Evolutionary conservation across 1,140 invertebrate species (phyloP).

Genomic region (Phocides pigmalion): DNA sequence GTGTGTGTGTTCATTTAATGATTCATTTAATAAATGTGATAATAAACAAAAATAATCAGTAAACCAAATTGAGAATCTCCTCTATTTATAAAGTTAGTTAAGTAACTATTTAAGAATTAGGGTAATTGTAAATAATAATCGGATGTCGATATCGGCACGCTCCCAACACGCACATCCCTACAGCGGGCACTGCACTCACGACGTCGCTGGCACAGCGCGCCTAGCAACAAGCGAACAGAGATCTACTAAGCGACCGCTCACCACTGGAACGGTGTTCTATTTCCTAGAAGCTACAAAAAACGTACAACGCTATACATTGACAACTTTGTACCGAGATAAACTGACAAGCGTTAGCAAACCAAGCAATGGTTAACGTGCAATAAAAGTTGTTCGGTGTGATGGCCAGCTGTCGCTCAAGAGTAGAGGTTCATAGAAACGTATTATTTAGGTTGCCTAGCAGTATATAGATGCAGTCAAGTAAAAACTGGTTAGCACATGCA

Average conservation of each 20-base stretch:
- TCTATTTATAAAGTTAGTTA: too few relatives aligned
- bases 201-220: conserved; percentile 57
- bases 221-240: conserved; percentile 77
- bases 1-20: too few relatives aligned
- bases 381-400: neutral
- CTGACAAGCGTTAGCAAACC: neutral
- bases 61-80: too few relatives aligned
- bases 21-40: too few relatives aligned
- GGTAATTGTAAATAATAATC: neutral
- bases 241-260: conserved; percentile 56
- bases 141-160: conserved; percentile 37
- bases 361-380: conserved; percentile 18
- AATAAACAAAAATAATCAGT: too few relatives aligned
- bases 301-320: conserved; percentile 32
- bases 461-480: conserved; percentile 49
- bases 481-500: conserved; percentile 60
- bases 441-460: conserved; percentile 69
- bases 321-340: neutral
- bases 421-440: conserved; percentile 63
- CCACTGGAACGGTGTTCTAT: conserved; percentile 43
- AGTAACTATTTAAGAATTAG: too few relatives aligned
- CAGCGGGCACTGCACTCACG: conserved; percentile 64
- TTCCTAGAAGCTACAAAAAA: conserved; percentile 25
- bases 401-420: conserved; percentile 22
- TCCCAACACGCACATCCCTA: conserved; percentile 44